Conservation (phyloP, 2,113 vertebrate genomes). For the Aldabrachelys gigantea region DNA sequence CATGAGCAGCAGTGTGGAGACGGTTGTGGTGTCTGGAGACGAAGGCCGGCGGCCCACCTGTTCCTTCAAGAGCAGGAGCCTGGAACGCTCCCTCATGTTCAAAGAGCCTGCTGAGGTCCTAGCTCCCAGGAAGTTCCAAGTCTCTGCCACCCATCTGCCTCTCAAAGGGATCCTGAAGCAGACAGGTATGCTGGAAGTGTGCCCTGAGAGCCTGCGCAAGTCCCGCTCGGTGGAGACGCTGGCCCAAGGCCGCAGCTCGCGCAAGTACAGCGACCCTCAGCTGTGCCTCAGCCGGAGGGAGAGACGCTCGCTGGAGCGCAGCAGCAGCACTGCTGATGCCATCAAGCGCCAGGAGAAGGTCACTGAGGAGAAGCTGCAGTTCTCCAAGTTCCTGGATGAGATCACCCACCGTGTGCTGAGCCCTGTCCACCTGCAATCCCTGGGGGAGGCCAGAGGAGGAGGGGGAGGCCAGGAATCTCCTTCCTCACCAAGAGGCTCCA, state of each 20-base stretch:
- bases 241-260: not conserved
- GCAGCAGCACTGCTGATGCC: not conserved
- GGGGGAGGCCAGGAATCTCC: constrained; percentile 39
- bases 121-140: constrained; percentile 60
- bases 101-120: constrained; percentile 81
- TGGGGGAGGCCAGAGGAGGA: constrained; percentile 58
- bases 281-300: constrained; percentile 23
- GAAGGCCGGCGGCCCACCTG: constrained; percentile 38
- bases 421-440: constrained; percentile 76
- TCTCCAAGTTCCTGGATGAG: constrained; percentile 90
- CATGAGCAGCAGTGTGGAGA: constrained; percentile 74
- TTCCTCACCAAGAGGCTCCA: not conserved
- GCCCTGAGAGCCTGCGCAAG: constrained; percentile 74
- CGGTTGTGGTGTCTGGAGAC: constrained; percentile 64
- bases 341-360: constrained; percentile 68
- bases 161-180: constrained; percentile 88
- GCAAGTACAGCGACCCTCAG: constrained; percentile 57
- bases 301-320: constrained; percentile 42
- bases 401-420: constrained; percentile 84
- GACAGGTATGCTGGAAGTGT: constrained; percentile 38
- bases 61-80: constrained; percentile 74
- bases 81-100: constrained; percentile 79
- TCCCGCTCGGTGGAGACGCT: constrained; percentile 79
- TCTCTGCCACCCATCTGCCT: constrained; percentile 43
- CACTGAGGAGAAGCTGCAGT: constrained; percentile 84